Conservation (phyloP, 2,888 invertebrate species). For the Artemia sinica region DNA sequence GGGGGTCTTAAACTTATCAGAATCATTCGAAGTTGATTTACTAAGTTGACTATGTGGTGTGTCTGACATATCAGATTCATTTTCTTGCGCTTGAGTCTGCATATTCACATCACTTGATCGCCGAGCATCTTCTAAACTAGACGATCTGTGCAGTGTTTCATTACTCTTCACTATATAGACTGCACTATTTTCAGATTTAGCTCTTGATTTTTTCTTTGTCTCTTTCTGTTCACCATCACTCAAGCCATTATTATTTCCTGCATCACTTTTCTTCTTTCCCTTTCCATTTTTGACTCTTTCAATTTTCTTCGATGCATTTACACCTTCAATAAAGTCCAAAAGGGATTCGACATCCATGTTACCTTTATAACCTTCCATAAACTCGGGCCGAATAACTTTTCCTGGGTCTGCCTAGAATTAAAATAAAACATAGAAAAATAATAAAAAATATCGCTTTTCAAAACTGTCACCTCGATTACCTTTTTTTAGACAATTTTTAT, state of each 20-base stretch:
- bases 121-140: not conserved
- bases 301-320: slow-evolving; percentile 24
- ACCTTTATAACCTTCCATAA: slow-evolving; percentile 59
- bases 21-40: not conserved
- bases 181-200: slow-evolving; percentile 8
- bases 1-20: slow-evolving; percentile 1
- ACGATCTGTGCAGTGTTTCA: not conserved
- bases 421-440: slow-evolving; percentile 3
- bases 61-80: not conserved
- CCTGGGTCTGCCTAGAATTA: slow-evolving; percentile 23
- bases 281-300: slow-evolving; percentile 29
- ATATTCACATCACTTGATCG: not conserved
- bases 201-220: slow-evolving; percentile 5
- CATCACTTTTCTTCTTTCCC: not conserved
- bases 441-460: not conserved
- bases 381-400: slow-evolving; percentile 32
- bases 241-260: not conserved
- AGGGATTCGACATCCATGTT: slow-evolving; percentile 49
- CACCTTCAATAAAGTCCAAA: slow-evolving; percentile 24
- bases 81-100: not conserved
- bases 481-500: slow-evolving; percentile 35
- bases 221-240: slow-evolving; percentile 12
- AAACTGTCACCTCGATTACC: slow-evolving; percentile 33
- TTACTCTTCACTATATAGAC: not conserved
- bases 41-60: slow-evolving; percentile 7